Evolutionary conservation across 2,113 vertebrate genomes (phyloP).

Genomic region (Campylomormyrus numenius): DNA sequence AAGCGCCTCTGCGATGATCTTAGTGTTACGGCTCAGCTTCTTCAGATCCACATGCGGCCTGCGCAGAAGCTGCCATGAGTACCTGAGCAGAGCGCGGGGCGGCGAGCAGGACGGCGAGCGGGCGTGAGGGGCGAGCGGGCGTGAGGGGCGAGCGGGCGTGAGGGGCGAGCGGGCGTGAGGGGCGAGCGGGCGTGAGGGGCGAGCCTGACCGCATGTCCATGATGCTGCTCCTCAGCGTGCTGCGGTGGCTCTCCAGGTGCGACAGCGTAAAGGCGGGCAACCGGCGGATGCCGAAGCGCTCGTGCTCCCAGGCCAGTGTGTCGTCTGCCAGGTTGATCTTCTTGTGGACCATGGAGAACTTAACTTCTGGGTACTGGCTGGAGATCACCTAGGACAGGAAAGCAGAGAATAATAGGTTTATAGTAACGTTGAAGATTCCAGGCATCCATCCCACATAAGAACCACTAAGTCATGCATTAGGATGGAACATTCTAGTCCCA

Average conservation of each 20-base stretch:
- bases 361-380: conserved; percentile 80
- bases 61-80: conserved; percentile 13
- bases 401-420: background rate
- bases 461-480: background rate
- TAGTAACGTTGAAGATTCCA: background rate
- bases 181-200: conserved; percentile 29
- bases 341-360: conserved; percentile 97
- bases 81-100: background rate
- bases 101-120: no score
- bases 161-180: conserved; percentile 6
- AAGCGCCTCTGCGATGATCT: conserved; percentile 83
- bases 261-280: conserved; percentile 91
- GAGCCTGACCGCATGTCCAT: conserved; percentile 87
- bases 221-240: conserved; percentile 85
- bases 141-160: no score
- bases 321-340: conserved; percentile 97
- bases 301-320: conserved; percentile 93
- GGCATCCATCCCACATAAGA: background rate
- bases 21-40: conserved; percentile 82
- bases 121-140: conserved; percentile 37
- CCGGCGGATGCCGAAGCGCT: conserved; percentile 92
- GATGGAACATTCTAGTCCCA: background rate
- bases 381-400: conserved; percentile 61
- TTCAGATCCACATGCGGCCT: conserved; percentile 82
- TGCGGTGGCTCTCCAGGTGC: conserved; percentile 84